A percentile compares a stretch with the other conserved stretches of the same genome.
Evolutionary conservation across 1,140 invertebrate species (phyloP).

Genomic region (Luehdorfia chinensis): DNA sequence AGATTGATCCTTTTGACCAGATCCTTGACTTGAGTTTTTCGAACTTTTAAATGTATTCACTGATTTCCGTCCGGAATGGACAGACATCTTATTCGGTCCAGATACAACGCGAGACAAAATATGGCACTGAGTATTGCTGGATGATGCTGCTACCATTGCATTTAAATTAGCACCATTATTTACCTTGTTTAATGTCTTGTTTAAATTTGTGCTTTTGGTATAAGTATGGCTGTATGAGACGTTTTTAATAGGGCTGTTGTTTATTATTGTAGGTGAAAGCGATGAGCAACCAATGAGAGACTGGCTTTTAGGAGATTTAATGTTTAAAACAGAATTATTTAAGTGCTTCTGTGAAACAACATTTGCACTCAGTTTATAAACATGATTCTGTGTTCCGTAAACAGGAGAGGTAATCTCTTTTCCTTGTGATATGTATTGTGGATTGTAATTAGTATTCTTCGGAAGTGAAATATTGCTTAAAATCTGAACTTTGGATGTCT

Average conservation of each 20-base stretch:
- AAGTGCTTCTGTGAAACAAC: slow-evolving; percentile 57
- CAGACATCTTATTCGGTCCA: slow-evolving; percentile 66
- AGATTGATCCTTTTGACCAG: slow-evolving; percentile 59
- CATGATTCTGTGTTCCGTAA: slow-evolving; percentile 65
- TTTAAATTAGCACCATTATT: slow-evolving; percentile 74
- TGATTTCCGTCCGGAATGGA: slow-evolving; percentile 64
- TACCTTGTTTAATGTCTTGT: slow-evolving; percentile 57
- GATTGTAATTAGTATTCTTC: slow-evolving; percentile 60
- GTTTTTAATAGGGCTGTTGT: slow-evolving; percentile 61
- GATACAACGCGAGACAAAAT: slow-evolving; percentile 67
- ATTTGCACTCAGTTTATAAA: slow-evolving; percentile 63
- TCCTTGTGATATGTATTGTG: slow-evolving; percentile 54
- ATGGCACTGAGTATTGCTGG: slow-evolving; percentile 66
- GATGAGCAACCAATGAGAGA: slow-evolving; percentile 59
- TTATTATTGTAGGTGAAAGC: slow-evolving; percentile 53
- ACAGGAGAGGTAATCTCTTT: slow-evolving; percentile 56
- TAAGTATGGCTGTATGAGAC: slow-evolving; percentile 63
- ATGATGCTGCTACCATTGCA: slow-evolving; percentile 61
- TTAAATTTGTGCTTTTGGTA: slow-evolving; percentile 62
- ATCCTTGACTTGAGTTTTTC: slow-evolving; percentile 48
- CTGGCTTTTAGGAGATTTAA: slow-evolving; percentile 59
- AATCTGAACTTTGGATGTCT: slow-evolving; percentile 68
- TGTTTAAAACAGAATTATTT: slow-evolving; percentile 60
- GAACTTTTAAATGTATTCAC: slow-evolving; percentile 60
- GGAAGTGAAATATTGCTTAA: slow-evolving; percentile 69